These are phyloP conservation scores for Brachylomia viminalis DNA, from an alignment of 2,888 invertebrate species.

Conservation along the genomic window DNA sequence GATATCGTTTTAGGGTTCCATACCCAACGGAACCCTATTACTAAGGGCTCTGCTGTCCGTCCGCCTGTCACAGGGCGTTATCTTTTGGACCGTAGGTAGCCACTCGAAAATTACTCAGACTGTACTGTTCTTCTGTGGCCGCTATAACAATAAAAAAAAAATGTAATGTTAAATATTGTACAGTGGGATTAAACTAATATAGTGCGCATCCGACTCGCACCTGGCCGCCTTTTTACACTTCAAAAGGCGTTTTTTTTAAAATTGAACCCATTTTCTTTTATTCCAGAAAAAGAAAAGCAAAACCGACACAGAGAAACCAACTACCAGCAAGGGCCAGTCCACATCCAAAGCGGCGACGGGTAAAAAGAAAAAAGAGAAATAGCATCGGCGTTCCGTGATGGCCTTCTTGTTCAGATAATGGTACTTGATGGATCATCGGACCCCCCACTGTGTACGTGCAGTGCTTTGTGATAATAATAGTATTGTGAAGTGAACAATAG, in stretches of 20 bases:
- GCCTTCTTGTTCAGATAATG: conserved; percentile 66
- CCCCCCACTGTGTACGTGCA: conserved; percentile 21
- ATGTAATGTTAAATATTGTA: no score
- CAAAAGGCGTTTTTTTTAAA: not conserved
- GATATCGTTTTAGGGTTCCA: no score
- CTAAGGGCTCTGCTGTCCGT: no score
- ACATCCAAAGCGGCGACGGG: conserved; percentile 58
- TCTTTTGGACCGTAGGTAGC: no score
- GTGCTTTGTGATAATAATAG: conserved; percentile 53
- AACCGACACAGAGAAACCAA: conserved; percentile 72
- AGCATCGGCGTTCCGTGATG: conserved; percentile 69
- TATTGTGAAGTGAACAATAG: conserved; percentile 38
- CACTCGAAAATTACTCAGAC: no score
- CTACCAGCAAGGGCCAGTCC: conserved; percentile 74
- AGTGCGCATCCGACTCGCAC: no score
- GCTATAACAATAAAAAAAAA: no score
- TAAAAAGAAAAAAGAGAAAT: conserved; percentile 74
- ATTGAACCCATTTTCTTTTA: not conserved
- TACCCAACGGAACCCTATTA: no score
- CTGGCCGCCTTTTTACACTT: no score
- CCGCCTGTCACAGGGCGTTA: no score
- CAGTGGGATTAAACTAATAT: no score
- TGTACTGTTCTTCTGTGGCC: no score
- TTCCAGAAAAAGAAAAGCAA: conserved; percentile 82
- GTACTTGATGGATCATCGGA: conserved; percentile 51